Conservation (phyloP, 2,797 vertebrate genomes). For the Sebastes minor region DNA sequence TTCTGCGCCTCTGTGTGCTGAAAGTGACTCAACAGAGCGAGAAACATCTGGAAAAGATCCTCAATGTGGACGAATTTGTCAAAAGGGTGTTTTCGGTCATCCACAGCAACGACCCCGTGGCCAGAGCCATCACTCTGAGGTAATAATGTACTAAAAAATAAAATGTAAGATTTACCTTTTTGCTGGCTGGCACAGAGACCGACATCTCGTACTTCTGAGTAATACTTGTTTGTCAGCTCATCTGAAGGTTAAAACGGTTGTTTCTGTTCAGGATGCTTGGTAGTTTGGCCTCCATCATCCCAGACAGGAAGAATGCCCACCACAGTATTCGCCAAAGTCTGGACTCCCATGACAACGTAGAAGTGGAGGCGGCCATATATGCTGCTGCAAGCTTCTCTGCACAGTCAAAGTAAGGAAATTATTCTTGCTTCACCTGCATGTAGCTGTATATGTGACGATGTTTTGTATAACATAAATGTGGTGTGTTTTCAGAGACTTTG, state of each 20-base stretch:
- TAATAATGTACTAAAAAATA: slow-evolving; percentile 52
- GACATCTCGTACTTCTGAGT: background rate
- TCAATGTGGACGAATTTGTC: slow-evolving; percentile 98
- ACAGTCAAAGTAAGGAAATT: slow-evolving; percentile 91
- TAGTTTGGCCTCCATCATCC: slow-evolving; percentile 97
- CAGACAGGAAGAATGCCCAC: slow-evolving; percentile 97
- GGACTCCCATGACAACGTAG: slow-evolving; percentile 97
- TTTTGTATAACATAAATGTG: background rate
- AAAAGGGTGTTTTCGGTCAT: slow-evolving; percentile 98
- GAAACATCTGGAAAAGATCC: slow-evolving; percentile 98
- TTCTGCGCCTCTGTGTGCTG: slow-evolving; percentile 94
- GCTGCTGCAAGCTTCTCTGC: slow-evolving; percentile 97
- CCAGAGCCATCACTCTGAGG: slow-evolving; percentile 96
- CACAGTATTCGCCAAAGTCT: slow-evolving; percentile 98
- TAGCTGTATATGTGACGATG: background rate
- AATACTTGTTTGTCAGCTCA: background rate
- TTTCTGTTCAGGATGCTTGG: slow-evolving; percentile 90
- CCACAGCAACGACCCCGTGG: slow-evolving; percentile 97
- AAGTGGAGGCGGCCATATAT: slow-evolving; percentile 97
- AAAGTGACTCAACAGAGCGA: slow-evolving; percentile 99
- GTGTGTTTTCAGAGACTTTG: slow-evolving; percentile 89
- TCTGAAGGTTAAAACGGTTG: background rate
- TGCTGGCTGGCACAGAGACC: background rate
- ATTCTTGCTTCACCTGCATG: background rate
- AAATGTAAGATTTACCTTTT: background rate